A percentile compares a stretch with the other conserved stretches of the same genome.
phyloP scores from a whole-genome alignment of 2,113 vertebrate species.

The human (Homo sapiens) region DNA sequence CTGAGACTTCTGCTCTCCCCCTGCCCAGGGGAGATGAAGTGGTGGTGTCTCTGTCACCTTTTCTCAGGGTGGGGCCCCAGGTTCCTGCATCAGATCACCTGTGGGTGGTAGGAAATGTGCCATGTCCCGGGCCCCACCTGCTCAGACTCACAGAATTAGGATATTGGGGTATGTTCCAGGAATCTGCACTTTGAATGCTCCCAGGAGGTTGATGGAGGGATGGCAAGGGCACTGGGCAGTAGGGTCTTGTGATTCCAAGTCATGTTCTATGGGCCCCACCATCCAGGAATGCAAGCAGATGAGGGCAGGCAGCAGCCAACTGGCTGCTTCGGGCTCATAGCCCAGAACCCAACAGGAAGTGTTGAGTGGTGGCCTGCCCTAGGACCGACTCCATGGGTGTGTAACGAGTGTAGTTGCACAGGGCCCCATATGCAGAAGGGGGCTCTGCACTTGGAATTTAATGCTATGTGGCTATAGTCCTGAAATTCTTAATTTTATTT shows the following conservation, averaged over 20 bases:
- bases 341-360: background rate
- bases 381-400: background rate
- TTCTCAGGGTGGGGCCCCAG: background rate
- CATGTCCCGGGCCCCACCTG: too few species aligned
- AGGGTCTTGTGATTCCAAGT: background rate
- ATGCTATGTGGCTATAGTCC: background rate
- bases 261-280: background rate
- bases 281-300: background rate
- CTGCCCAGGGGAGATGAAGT: background rate
- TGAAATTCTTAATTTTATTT: constrained; percentile 42
- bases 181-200: background rate
- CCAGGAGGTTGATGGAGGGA: background rate
- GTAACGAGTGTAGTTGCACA: rapidly evolving
- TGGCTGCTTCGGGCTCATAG: background rate
- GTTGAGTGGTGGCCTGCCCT: background rate
- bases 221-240: background rate
- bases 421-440: background rate
- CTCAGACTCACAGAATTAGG: background rate
- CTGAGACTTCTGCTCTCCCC: background rate
- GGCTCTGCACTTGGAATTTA: background rate
- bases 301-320: background rate
- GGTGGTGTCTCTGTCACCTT: background rate
- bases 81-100: background rate
- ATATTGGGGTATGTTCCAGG: background rate
- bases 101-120: background rate